Evolutionary conservation across 2,888 invertebrate genomes (phyloP), one percentile per base, ranked within the genome.

Genomic region (Cryptocephalus primarius): DNA sequence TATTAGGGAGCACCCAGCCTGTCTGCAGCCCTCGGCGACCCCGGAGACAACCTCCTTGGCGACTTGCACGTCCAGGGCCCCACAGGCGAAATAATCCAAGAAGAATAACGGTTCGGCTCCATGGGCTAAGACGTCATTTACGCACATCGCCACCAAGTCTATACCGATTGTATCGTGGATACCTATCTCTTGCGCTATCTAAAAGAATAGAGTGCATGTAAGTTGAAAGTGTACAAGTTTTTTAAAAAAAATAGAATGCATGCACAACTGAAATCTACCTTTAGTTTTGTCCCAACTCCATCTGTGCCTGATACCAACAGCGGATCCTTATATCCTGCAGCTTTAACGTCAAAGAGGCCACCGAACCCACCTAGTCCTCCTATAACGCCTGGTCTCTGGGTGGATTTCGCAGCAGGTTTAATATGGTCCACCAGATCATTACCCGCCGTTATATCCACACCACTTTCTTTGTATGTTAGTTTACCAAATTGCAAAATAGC

Each of bases 71-170:
- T 91, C 80, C 48, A 99, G 74, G 44, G 81, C 75, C 0, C 95
- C 93, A 63, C 91, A 91, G 14, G 96, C 94, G 70, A 92, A 93
- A 69, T 97, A 97, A 75, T 99, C 97, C 12, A 99, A 74, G 72
- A 99, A 97, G 58, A 91, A 95, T 55, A 99, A 76, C 0, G 97
- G 95, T 60, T 93, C 91, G 0, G 95, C 97, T 40, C 95, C 96
- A 51, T 93, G 88, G 55, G 93, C 93, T 42, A 99, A 72, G 44
- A 97, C 82, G 69, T 97, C 95, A 72, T 99, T 99, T 40, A 91
- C 95, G 64, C 95, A 95, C 93, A 96, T 95, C 4, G 96, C 97
- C 2, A 99, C 94, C 33, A 99, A 75, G 70, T 99, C 99, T 58
- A 90, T 85, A 1, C 97, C 97, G 45, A 97, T 80, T 0, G 85